Conservation (phyloP, 2,113 vertebrate genomes). For the Cepphus grylle region DNA sequence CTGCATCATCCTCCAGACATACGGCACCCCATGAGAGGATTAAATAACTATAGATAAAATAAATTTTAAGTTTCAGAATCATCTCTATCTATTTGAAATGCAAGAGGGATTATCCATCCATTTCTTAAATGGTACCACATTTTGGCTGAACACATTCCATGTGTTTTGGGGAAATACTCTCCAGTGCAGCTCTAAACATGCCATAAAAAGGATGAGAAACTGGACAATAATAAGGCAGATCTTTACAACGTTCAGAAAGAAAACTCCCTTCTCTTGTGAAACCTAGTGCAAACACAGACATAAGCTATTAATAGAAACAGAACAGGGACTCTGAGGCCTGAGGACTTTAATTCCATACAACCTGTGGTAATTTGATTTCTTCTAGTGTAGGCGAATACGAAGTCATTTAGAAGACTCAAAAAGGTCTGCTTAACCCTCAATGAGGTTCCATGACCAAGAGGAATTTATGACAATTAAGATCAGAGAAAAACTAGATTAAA, state of each 20-base stretch:
- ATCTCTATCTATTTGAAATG: neutral
- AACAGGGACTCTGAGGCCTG: neutral
- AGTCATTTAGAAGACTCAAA: neutral
- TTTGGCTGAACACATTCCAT: neutral
- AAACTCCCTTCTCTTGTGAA: neutral
- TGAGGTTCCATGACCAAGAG: neutral
- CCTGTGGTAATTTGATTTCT: neutral
- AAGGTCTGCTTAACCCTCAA: neutral
- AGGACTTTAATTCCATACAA: neutral
- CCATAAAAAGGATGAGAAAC: neutral
- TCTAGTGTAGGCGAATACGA: neutral
- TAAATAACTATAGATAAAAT: neutral
- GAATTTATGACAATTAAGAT: neutral
- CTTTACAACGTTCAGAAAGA: neutral
- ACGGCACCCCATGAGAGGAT: neutral
- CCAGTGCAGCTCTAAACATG: neutral
- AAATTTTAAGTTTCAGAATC: neutral
- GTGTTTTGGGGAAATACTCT: neutral
- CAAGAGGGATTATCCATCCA: neutral
- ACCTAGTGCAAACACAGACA: neutral
- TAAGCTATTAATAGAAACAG: neutral
- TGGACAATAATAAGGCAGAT: neutral
- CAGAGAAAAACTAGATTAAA: neutral
- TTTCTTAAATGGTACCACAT: neutral
- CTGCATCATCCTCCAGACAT: conserved; percentile 9